A percentile compares a stretch with the other conserved stretches of the same genome.
Evolutionary conservation across 2,113 vertebrate species (phyloP).

Genomic region (Tenebrosternarchus preto): DNA sequence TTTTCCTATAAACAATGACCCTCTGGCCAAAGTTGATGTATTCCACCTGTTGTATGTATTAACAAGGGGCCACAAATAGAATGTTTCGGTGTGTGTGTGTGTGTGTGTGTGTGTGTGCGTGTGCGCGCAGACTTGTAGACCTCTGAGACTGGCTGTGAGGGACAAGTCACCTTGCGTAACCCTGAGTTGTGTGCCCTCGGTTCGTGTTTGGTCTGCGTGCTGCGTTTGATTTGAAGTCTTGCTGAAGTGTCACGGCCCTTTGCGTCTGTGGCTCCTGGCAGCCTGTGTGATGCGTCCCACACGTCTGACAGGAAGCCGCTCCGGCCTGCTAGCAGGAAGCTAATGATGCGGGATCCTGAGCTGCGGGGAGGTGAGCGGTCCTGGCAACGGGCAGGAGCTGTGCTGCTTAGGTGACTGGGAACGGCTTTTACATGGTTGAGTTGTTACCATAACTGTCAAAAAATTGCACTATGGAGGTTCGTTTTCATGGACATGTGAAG

Average conservation of each 20-base stretch:
- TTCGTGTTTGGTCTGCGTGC: constrained; percentile 39
- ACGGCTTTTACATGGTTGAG: constrained; percentile 34
- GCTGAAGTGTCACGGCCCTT: constrained; percentile 35
- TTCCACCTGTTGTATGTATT: not conserved
- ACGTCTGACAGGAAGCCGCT: constrained; percentile 47
- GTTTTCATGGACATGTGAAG: constrained; percentile 5
- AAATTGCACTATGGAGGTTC: constrained; percentile 33
- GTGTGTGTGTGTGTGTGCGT: no score
- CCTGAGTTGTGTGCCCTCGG: constrained; percentile 13
- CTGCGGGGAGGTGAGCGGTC: constrained; percentile 31
- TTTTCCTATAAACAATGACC: no score
- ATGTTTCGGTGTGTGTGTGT: constrained; percentile 12
- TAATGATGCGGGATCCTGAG: constrained; percentile 45
- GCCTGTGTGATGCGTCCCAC: constrained; percentile 43
- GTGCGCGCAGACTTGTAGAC: constrained; percentile 5
- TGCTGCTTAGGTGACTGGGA: constrained; percentile 41
- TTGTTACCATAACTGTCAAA: constrained; percentile 46
- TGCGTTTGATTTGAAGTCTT: constrained; percentile 40
- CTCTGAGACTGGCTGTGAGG: constrained; percentile 3
- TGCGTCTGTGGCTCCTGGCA: constrained; percentile 41
- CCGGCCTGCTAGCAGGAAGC: constrained; percentile 27
- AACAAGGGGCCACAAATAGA: not conserved
- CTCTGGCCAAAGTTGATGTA: constrained; percentile 1
- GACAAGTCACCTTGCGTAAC: constrained; percentile 25
- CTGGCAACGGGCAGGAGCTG: constrained; percentile 19